phyloP scores from a whole-genome alignment of 2,113 vertebrate genomes.

The Odocoileus hemionus region DNA sequence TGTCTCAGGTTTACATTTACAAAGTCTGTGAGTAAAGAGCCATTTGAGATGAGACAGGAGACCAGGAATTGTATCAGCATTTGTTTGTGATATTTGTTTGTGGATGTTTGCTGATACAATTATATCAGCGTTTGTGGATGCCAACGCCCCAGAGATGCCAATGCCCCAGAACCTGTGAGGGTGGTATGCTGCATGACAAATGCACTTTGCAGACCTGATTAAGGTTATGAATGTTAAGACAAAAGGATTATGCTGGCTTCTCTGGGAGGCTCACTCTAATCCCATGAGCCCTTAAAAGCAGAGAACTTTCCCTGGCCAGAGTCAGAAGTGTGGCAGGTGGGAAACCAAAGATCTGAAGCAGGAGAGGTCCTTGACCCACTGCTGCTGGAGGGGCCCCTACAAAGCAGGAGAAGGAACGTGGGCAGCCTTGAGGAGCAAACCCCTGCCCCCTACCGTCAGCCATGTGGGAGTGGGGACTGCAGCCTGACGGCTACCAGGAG shows the following conservation, averaged over 20 bases:
- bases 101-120: no score
- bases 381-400: not conserved
- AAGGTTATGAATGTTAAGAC: not conserved
- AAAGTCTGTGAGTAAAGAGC: not conserved
- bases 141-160: not conserved
- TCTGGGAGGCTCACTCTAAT: not conserved
- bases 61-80: not conserved
- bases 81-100: not conserved
- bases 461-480: not conserved
- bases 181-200: not conserved
- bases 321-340: not conserved
- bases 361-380: not conserved
- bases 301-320: not conserved
- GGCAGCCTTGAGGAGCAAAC: rapidly evolving
- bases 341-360: not conserved
- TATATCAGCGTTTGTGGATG: not conserved
- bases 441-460: not conserved
- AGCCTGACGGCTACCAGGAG: not conserved
- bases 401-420: rapidly evolving
- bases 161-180: not conserved
- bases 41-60: not conserved
- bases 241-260: not conserved
- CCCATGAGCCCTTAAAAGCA: not conserved
- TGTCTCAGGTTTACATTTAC: not conserved
- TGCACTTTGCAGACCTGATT: not conserved